Percentiles rank a stretch among this genome's conserved stretches.
These are phyloP conservation scores for Molanna angustata DNA, from an alignment of 2,888 invertebrate species.

Conservation along the genomic window DNA sequence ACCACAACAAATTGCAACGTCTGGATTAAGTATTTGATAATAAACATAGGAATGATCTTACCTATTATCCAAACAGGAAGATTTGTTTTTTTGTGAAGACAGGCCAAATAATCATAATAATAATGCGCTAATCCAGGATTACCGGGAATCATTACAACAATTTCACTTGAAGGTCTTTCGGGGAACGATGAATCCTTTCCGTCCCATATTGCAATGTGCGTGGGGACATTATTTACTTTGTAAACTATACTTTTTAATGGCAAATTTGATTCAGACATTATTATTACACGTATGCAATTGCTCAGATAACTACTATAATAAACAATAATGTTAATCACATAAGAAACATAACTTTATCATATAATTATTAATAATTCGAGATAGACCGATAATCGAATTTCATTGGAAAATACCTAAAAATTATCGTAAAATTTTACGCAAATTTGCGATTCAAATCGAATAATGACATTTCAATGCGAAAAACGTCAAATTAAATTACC, in stretches of 20 bases:
- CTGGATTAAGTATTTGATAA: too few relatives aligned
- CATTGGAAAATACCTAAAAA: neutral
- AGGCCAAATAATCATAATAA: slow-evolving; percentile 22
- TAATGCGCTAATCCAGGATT: slow-evolving; percentile 27
- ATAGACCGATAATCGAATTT: neutral
- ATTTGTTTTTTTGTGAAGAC: slow-evolving; percentile 17
- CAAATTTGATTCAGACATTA: too few relatives aligned
- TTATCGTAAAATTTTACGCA: too few relatives aligned
- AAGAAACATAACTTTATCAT: neutral
- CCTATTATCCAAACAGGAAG: slow-evolving; percentile 28
- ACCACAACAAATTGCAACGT: too few relatives aligned
- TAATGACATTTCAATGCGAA: too few relatives aligned
- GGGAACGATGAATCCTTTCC: neutral
- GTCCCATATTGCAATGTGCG: neutral
- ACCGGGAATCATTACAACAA: slow-evolving; percentile 27
- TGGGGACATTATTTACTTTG: neutral
- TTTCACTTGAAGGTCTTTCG: slow-evolving; percentile 7
- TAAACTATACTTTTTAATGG: neutral
- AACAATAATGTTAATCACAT: too few relatives aligned
- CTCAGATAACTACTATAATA: neutral
- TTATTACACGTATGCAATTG: neutral
- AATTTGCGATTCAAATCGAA: too few relatives aligned
- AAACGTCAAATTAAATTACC: too few relatives aligned
- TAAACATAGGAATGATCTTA: too few relatives aligned
- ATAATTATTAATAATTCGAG: neutral